These are phyloP conservation scores for Rotaria socialis DNA, from an alignment of 2,888 invertebrate species.

Conservation along the genomic window DNA sequence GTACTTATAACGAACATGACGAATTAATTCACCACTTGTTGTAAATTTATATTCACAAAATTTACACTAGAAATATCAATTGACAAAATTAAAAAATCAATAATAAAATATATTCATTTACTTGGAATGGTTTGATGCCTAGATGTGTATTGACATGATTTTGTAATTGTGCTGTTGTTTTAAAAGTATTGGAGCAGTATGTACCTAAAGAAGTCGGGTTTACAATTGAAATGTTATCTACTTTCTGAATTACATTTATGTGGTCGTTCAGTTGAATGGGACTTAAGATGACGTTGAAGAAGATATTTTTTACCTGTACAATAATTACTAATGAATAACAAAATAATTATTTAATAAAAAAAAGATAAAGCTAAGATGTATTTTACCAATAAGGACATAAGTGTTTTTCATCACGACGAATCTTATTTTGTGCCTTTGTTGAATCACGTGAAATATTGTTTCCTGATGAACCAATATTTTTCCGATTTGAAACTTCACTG, in stretches of 20 bases:
- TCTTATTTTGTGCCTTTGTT: background rate
- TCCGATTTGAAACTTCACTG: background rate
- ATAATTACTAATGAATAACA: background rate
- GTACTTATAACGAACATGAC: constrained; percentile 69
- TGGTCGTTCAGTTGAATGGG: constrained; percentile 27
- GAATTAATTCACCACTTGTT: constrained; percentile 74
- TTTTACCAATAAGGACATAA: constrained; percentile 29
- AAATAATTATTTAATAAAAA: background rate
- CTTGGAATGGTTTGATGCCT: constrained; percentile 44
- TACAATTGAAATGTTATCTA: background rate
- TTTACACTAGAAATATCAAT: constrained; percentile 20
- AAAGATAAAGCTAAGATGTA: background rate
- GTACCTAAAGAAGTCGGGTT: background rate
- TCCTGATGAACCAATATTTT: background rate
- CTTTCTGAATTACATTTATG: constrained; percentile 6
- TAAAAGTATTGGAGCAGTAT: constrained; percentile 28
- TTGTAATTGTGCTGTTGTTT: constrained; percentile 38
- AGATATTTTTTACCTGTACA: constrained; percentile 34
- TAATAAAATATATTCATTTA: background rate
- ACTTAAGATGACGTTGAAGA: constrained; percentile 24
- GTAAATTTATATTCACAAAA: constrained; percentile 78
- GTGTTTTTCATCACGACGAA: constrained; percentile 28
- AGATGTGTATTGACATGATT: constrained; percentile 45
- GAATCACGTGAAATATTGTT: background rate
- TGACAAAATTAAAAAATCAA: too few species aligned